Evolutionary conservation across 1,140 invertebrate genomes (phyloP), one percentile per base, ranked within the genome.

Genomic region (Drosophila nikananu): DNA sequence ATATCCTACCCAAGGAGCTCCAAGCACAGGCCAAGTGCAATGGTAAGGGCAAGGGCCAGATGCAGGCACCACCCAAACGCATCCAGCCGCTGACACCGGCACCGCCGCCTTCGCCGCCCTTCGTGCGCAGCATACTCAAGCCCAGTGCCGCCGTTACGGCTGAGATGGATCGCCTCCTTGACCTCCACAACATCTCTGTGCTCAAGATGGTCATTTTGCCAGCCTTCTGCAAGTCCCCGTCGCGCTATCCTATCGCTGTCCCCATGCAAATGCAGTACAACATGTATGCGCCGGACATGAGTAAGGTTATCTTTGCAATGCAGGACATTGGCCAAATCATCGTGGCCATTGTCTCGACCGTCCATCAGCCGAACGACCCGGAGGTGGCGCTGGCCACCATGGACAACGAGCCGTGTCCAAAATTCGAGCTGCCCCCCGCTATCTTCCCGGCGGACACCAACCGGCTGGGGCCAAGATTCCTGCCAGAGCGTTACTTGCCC

Each of bases 281-380:
- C n/a, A 66, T 49, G 0, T 82, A 82, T 15, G 54, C 62, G 7
- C 80, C 80, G 19, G 66, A 82, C 32, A 27, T 82, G 21, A 54
- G 44, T 12, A n/a, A 19, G 0, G 46, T 82, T 0, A 21, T 30
- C 5, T 25, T 80, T 13, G 35, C 37, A 3, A 51, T 64, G 23
- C 17, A 42, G 30, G 21, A 15, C 0, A 0, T 12, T 3, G 5
- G 19, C 5, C 21, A 10, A 10, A 4, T 68, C 1, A 23, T 25
- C 10, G 25, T 67, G 21, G 37, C 41, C 17, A 19, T 74, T 3
- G 17, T 82, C 4, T 82, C 80, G 17, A 71, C 76, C 2, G 19
- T 78, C 8, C 9, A 61, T 13, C 52, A 82, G 41, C 80, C 80
- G 15, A 75, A 82, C 9, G 48, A 37, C 0, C 27, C 52, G 10